Conservation (phyloP, 2,888 invertebrate genomes). For the Trimorus sp. region DNA sequence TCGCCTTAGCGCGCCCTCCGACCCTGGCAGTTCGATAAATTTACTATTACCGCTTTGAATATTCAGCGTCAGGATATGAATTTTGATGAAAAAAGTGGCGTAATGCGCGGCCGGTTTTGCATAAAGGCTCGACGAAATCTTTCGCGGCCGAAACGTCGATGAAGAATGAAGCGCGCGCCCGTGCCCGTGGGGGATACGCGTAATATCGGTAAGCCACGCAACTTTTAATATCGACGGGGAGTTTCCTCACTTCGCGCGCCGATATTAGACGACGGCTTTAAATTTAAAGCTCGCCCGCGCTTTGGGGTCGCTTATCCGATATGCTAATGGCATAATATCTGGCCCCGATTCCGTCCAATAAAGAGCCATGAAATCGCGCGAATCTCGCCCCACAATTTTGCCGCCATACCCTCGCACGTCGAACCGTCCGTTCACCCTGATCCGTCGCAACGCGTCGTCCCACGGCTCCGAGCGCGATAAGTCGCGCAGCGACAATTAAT, state of each 20-base stretch:
- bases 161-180: constrained; percentile 39
- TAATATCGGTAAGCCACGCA: constrained; percentile 78
- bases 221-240: constrained; percentile 80
- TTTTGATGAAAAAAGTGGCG: constrained; percentile 27
- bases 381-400: constrained; percentile 55
- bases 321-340: constrained; percentile 78
- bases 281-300: constrained; percentile 76
- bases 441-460: background rate
- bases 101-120: constrained; percentile 21
- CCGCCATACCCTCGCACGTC: constrained; percentile 47
- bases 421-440: constrained; percentile 29
- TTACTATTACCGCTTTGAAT: constrained; percentile 12
- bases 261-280: constrained; percentile 75
- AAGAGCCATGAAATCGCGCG: constrained; percentile 68
- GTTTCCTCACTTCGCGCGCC: constrained; percentile 78
- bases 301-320: constrained; percentile 75
- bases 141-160: constrained; percentile 53
- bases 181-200: constrained; percentile 57
- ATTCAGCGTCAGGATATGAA: constrained; percentile 23
- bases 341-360: constrained; percentile 70
- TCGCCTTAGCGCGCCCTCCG: background rate
- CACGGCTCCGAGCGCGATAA: too few relatives aligned
- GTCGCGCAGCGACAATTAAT: constrained; percentile 48
- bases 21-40: constrained; percentile 14
- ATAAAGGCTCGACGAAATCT: constrained; percentile 54